Base-by-base conservation (phyloP, 2,113 vertebrate species). In the Mustela nigripes region DNA sequence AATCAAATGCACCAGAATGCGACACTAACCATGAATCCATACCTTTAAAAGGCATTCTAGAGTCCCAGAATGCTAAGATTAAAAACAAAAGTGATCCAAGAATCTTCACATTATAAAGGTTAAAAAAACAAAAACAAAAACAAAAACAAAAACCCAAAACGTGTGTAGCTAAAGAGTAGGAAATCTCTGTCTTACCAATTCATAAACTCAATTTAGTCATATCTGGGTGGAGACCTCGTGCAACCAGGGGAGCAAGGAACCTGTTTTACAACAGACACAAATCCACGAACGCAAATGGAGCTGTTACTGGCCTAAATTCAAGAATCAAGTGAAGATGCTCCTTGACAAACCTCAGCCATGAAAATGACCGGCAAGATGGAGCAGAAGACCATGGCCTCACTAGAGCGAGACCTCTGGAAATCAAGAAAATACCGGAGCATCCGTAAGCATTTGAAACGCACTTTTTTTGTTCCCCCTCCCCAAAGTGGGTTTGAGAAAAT, bases 401-500 rank as follows among this genome's bases (percentile, higher is more conserved):
- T 69, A 90, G 85, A 90, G 15, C 96, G 82, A 33, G 92, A 94
- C 92, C 93, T 98, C 98, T 60, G 81, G 76, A 96, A 95, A 97
- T 94, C 71, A 97, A 97, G 97, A 92, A 90, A 94, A 96, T 79
- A 84, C 1, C 1, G 53, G 14, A 93, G 92, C 10, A 0, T 80
- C 94, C 24, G 91, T 63, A 94, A 84, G 93, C 97, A 95, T 97
- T 98, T 97, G 91, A 95, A 98, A 89, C 45, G 93, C 5, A 78
- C 74, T 92, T 56, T 92, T 92, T 76, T 31, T 21, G 2, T 14
- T 26, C 31, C 50, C 39, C 11, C 33, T 50, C 79, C 92, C 74
- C 96, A 95, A 98, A 96, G 85, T 94, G 91, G 97, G 97, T 97
- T 98, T 81, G 95, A 95, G 85, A 91, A 95, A 98, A 98, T 96